Percentiles rank a stretch among this genome's conserved stretches.
Conservation (phyloP, 2,888 invertebrate genomes). For the Hedya salicella region DNA sequence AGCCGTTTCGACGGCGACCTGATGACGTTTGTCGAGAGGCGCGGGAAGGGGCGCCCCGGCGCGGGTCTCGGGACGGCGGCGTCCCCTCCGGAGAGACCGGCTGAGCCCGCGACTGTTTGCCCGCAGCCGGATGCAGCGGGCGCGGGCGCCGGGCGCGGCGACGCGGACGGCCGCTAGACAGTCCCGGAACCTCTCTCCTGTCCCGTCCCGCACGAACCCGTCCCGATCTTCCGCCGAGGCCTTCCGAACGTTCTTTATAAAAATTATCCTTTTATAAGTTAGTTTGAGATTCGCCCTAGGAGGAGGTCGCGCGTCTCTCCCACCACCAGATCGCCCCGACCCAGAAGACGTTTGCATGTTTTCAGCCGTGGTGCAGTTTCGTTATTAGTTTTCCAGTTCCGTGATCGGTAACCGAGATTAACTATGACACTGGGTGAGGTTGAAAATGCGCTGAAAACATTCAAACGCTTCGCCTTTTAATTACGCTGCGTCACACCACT, state of each 20-base stretch:
- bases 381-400: conserved; percentile 57
- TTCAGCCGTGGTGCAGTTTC: conserved; percentile 21
- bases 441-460: conserved; percentile 42
- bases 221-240: conserved; percentile 42
- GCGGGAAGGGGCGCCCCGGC: conserved; percentile 34
- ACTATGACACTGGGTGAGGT: conserved; percentile 49
- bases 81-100: conserved; percentile 20
- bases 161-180: conserved; percentile 48
- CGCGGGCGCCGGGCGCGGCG: conserved; percentile 48
- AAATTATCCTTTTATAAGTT: conserved; percentile 26
- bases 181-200: conserved; percentile 49
- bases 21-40: conserved; percentile 5
- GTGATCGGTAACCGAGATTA: conserved; percentile 52
- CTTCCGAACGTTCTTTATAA: conserved; percentile 25
- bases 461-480: conserved; percentile 46
- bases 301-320: conserved; percentile 18
- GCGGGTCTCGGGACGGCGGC: conserved; percentile 39
- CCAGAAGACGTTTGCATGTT: conserved; percentile 41
- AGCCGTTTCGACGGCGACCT: conserved; percentile 24
- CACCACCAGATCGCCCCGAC: conserved; percentile 23
- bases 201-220: conserved; percentile 44
- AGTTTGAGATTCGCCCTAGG: conserved; percentile 26
- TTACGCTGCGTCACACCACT: conserved; percentile 1
- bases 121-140: conserved; percentile 49
- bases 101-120: conserved; percentile 51